A percentile compares a stretch with the other conserved stretches of the same genome.
Evolutionary conservation across 23 tunicate genomes (phyloP).

Genomic region (Diplosoma virens): DNA sequence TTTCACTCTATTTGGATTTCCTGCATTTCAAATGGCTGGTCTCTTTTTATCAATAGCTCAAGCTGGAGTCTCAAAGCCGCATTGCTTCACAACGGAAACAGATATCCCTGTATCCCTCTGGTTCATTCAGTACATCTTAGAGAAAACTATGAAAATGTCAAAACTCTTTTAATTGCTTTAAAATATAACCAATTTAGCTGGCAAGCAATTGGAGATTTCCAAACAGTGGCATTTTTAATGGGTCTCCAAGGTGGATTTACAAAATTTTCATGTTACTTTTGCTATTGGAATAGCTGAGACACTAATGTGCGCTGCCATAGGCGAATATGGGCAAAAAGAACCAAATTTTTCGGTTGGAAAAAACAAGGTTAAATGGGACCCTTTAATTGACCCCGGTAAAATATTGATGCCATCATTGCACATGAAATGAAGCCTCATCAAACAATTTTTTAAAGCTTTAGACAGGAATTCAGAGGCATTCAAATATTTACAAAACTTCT

Average conservation of each 20-base stretch:
- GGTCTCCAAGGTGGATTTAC: slow-evolving; percentile 20
- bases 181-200: slow-evolving; percentile 3
- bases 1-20: no score
- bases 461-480: slow-evolving; percentile 27
- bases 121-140: slow-evolving; percentile 11
- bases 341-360: slow-evolving; percentile 25
- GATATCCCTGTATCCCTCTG: slow-evolving; percentile 14
- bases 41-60: slow-evolving; percentile 24
- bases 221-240: not conserved
- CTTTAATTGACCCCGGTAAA: slow-evolving; percentile 13
- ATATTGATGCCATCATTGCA: slow-evolving; percentile 34
- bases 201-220: slow-evolving; percentile 14
- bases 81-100: slow-evolving; percentile 5
- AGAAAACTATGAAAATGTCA: slow-evolving; percentile 28
- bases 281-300: slow-evolving; percentile 23
- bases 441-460: slow-evolving; percentile 22
- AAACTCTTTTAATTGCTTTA: no score
- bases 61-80: no score
- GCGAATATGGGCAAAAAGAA: slow-evolving; percentile 31
- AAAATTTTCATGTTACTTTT: slow-evolving; percentile 19
- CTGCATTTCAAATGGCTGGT: slow-evolving; percentile 9
- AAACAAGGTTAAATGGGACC: slow-evolving; percentile 19
- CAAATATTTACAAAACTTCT: slow-evolving; percentile 5
- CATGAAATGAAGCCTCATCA: slow-evolving; percentile 17
- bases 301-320: slow-evolving; percentile 1